Evolutionary conservation across 2,888 invertebrate species (phyloP).

Genomic region (Meiosimyza platycephala): DNA sequence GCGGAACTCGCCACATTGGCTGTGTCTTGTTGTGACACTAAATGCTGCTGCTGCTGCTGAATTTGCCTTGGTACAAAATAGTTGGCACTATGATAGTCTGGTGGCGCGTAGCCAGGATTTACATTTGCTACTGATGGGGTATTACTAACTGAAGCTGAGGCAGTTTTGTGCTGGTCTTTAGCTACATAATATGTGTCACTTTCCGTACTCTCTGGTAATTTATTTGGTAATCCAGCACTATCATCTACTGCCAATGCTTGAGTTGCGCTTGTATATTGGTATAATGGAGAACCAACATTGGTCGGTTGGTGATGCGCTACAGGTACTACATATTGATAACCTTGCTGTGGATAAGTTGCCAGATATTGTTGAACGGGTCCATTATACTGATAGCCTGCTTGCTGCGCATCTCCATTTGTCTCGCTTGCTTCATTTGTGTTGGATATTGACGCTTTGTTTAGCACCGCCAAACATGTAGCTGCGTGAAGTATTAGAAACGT

Average conservation of each 20-base stretch:
- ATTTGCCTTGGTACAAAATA: too few species aligned
- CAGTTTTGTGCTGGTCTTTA: not conserved
- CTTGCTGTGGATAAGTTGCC: not conserved
- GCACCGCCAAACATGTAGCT: constrained; percentile 21
- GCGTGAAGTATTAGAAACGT: not conserved
- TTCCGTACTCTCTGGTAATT: not conserved
- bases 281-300: not conserved
- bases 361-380: not conserved
- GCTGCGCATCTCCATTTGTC: not conserved
- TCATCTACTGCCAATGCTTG: not conserved
- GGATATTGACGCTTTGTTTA: constrained; percentile 6
- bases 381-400: constrained; percentile 3
- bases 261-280: not conserved
- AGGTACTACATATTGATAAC: constrained; percentile 6
- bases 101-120: too few species aligned
- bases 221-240: not conserved
- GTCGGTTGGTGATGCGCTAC: not conserved
- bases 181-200: not conserved
- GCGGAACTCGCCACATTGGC: too few species aligned
- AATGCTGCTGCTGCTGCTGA: too few species aligned
- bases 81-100: too few species aligned
- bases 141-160: not conserved
- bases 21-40: not conserved
- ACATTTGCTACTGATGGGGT: not conserved
- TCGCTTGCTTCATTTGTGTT: constrained; percentile 1